A percentile compares a stretch with the other conserved stretches of the same genome.
Evolutionary conservation across 2,888 invertebrate species (phyloP).

Genomic region (Hartigia nigra): DNA sequence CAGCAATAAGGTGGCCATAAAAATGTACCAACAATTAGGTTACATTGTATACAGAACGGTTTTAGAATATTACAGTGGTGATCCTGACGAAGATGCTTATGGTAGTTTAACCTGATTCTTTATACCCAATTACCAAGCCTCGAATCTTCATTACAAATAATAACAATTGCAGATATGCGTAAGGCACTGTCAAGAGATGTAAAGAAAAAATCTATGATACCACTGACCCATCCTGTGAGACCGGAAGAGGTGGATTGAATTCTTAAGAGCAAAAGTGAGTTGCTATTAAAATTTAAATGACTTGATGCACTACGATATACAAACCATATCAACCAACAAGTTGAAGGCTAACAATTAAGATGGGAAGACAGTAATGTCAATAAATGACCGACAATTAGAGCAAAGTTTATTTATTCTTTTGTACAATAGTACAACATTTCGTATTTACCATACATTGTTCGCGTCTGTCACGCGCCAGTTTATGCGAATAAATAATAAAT

Average conservation of each 20-base stretch:
- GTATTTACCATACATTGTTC: conserved; percentile 48
- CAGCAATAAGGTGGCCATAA: conserved; percentile 96
- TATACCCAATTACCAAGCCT: neutral
- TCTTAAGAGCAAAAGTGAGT: conserved; percentile 9
- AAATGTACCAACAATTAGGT: conserved; percentile 96
- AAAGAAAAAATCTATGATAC: conserved; percentile 91
- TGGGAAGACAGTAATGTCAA: neutral
- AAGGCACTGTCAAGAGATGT: conserved; percentile 95
- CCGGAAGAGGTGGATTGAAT: conserved; percentile 91
- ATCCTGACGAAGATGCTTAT: conserved; percentile 98
- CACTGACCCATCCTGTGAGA: conserved; percentile 92
- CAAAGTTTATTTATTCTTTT: conserved; percentile 48
- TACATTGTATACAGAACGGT: conserved; percentile 97
- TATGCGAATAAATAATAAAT: conserved; percentile 63
- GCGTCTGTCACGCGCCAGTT: conserved; percentile 49
- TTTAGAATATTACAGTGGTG: conserved; percentile 97
- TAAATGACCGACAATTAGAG: neutral
- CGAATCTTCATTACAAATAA: conserved; percentile 8
- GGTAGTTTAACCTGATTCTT: conserved; percentile 70
- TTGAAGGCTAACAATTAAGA: neutral
- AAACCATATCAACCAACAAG: neutral
- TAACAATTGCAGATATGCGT: conserved; percentile 88
- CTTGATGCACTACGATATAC: neutral
- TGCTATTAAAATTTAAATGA: neutral
- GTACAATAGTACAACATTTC: conserved; percentile 59